Conservation (phyloP, 1,140 invertebrate species). For the Procambarus virginalis region DNA sequence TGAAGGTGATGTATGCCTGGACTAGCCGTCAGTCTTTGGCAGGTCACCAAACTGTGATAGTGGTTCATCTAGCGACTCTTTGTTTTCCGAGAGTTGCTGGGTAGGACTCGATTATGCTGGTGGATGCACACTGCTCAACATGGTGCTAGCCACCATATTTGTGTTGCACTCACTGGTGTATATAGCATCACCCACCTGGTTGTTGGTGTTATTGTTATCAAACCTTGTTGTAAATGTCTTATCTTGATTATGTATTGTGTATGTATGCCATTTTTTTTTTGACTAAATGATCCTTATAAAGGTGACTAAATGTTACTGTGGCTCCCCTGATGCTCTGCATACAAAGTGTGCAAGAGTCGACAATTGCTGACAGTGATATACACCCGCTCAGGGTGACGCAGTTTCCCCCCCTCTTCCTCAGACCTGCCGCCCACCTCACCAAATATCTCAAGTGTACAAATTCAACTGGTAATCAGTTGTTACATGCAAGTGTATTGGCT, state of each 20-base stretch:
- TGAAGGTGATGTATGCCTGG: slow-evolving; percentile 35
- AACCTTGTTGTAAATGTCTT: slow-evolving; percentile 61
- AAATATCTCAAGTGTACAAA: slow-evolving; percentile 60
- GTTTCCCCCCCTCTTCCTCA: slow-evolving; percentile 31
- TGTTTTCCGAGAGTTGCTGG: slow-evolving; percentile 27
- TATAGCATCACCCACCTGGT: slow-evolving; percentile 65
- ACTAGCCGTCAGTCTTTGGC: slow-evolving; percentile 4
- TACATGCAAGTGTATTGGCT: slow-evolving; percentile 47
- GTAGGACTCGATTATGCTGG: slow-evolving; percentile 41
- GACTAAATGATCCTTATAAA: slow-evolving; percentile 66
- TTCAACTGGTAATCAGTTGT: slow-evolving; percentile 41
- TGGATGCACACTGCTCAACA: slow-evolving; percentile 64
- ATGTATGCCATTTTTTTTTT: slow-evolving; percentile 60
- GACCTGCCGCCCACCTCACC: slow-evolving; percentile 43
- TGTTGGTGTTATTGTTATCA: slow-evolving; percentile 65
- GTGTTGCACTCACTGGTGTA: slow-evolving; percentile 63
- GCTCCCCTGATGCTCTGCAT: slow-evolving; percentile 51
- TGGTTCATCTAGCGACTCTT: slow-evolving; percentile 41
- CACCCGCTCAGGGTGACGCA: slow-evolving; percentile 47
- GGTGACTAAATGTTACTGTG: slow-evolving; percentile 65
- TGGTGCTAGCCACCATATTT: slow-evolving; percentile 41
- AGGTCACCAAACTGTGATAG: slow-evolving; percentile 63
- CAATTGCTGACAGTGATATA: slow-evolving; percentile 47
- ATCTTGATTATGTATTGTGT: slow-evolving; percentile 61
- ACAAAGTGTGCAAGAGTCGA: slow-evolving; percentile 51